These are phyloP conservation scores for Cyprinodon tularosa DNA, from an alignment of 2,113 vertebrate species.

Conservation along the genomic window DNA sequence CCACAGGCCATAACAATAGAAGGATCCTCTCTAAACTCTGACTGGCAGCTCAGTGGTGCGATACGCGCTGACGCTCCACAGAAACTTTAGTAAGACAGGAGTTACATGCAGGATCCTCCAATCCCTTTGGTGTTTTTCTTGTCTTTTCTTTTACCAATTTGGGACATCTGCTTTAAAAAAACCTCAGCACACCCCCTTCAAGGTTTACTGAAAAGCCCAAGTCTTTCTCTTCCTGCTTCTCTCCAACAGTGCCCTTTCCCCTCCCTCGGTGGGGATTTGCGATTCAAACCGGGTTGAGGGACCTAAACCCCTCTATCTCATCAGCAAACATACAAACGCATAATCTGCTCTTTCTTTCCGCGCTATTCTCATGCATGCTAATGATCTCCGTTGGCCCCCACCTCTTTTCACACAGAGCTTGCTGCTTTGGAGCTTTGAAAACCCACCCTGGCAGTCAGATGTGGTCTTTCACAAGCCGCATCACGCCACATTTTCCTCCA, in stretches of 20 bases:
- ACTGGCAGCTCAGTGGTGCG: conserved; percentile 51
- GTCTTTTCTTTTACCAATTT: conserved; percentile 64
- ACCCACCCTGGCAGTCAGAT: conserved; percentile 43
- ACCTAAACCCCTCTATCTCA: conserved; percentile 76
- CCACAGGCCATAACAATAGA: conserved; percentile 64
- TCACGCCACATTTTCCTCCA: conserved; percentile 28
- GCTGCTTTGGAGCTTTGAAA: conserved; percentile 55
- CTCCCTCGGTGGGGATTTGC: conserved; percentile 70
- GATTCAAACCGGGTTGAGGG: conserved; percentile 70
- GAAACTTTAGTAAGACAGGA: conserved; percentile 51
- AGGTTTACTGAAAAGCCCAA: conserved; percentile 66
- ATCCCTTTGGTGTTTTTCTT: conserved; percentile 52
- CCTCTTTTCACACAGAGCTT: conserved; percentile 57
- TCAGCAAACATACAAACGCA: conserved; percentile 81
- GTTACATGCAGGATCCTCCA: conserved; percentile 51
- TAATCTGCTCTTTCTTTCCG: conserved; percentile 78
- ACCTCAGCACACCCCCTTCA: conserved; percentile 34
- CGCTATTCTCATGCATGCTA: conserved; percentile 73
- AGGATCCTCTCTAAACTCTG: conserved; percentile 60
- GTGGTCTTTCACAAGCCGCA: conserved; percentile 30
- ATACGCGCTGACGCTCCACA: conserved; percentile 35
- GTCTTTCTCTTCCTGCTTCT: conserved; percentile 50
- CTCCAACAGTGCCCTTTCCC: conserved; percentile 47
- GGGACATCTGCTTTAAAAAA: conserved; percentile 72
- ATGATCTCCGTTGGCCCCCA: conserved; percentile 57